Evolutionary conservation across 1,140 invertebrate species (phyloP).

Genomic region (Lepidotrigona ventralis): DNA sequence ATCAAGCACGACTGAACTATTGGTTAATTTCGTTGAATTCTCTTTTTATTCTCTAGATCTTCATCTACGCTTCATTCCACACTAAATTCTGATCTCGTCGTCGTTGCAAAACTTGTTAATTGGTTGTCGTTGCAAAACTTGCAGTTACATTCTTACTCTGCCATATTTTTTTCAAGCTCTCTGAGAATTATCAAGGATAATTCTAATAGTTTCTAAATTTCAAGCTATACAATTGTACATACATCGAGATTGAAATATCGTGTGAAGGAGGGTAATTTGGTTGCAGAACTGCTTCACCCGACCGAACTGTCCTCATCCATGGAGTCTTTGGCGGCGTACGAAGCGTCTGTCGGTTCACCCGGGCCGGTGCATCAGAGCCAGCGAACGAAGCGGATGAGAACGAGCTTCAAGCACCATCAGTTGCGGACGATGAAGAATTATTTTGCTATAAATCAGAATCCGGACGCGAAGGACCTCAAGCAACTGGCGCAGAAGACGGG

Average conservation of each 20-base stretch:
- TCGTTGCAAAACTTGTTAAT: no score
- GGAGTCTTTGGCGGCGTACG: slow-evolving; percentile 87
- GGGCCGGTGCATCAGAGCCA: slow-evolving; percentile 82
- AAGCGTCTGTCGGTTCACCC: slow-evolving; percentile 87
- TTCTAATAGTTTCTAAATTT: neutral
- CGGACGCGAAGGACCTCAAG: slow-evolving; percentile 97
- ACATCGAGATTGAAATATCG: neutral
- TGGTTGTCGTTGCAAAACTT: no score
- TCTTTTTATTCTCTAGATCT: neutral
- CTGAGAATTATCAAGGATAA: neutral
- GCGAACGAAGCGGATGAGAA: slow-evolving; percentile 94
- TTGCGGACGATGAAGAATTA: slow-evolving; percentile 98
- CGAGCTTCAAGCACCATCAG: slow-evolving; percentile 98
- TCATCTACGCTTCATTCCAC: neutral
- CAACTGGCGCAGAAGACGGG: slow-evolving; percentile 98
- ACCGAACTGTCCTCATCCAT: slow-evolving; percentile 88
- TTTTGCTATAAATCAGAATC: slow-evolving; percentile 98
- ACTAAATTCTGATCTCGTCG: no score
- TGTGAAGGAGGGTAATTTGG: slow-evolving; percentile 29
- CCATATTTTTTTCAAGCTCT: neutral
- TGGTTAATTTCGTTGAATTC: neutral
- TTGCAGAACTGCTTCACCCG: slow-evolving; percentile 86
- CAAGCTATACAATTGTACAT: neutral
- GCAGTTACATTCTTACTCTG: no score
- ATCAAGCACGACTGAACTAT: slow-evolving; percentile 15